phyloP scores from a whole-genome alignment of 2,797 vertebrate genomes.

The Pantherophis alleghaniensis region DNA sequence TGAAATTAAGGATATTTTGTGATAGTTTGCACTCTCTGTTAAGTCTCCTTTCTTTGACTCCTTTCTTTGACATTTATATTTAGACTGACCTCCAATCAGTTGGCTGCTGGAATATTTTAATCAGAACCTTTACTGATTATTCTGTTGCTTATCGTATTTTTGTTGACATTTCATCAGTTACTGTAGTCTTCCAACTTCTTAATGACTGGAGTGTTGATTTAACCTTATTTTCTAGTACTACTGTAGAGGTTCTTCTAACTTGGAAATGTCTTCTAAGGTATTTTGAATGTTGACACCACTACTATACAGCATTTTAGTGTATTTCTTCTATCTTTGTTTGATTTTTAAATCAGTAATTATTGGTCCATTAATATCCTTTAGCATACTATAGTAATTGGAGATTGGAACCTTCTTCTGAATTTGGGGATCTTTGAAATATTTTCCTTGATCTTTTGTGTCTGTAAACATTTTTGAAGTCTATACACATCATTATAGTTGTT shows the following conservation, averaged over 20 bases:
- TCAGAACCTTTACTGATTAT: neutral
- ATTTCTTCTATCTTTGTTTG: neutral
- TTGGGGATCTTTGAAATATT: neutral
- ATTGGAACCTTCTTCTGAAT: neutral
- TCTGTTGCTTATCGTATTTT: neutral
- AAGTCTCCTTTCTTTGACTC: neutral
- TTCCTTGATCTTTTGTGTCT: neutral
- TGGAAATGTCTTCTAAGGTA: neutral
- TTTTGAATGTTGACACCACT: neutral
- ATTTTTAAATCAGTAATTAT: neutral
- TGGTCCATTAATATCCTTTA: neutral
- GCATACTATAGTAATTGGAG: neutral
- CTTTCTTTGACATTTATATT: neutral
- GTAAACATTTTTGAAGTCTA: neutral
- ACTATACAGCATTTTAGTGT: neutral
- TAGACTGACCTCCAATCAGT: neutral
- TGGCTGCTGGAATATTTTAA: neutral
- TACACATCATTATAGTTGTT: neutral
- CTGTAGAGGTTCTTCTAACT: neutral
- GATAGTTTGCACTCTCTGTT: neutral
- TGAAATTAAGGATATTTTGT: neutral
- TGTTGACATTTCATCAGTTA: neutral
- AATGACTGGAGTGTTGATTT: neutral
- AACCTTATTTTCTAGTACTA: neutral
- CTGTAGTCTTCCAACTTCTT: neutral